Conservation (phyloP, 2,888 invertebrate genomes). For the Xestia xanthographa region DNA sequence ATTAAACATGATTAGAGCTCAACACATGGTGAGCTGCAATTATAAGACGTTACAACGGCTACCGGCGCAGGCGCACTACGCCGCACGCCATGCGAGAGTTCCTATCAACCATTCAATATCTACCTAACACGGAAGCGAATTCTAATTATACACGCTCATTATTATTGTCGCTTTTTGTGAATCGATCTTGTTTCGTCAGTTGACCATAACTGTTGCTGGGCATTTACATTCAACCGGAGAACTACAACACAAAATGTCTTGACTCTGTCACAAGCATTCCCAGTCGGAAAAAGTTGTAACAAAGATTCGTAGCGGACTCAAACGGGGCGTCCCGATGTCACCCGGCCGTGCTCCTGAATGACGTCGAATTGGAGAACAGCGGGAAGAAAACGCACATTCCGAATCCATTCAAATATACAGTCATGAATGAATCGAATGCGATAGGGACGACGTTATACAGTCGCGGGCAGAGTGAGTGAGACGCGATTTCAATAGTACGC, state of each 20-base stretch:
- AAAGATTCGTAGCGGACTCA: constrained; percentile 29
- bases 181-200: constrained; percentile 61
- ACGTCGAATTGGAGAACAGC: constrained; percentile 72
- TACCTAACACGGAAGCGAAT: constrained; percentile 83
- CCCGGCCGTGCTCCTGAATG: constrained; percentile 76
- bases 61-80: constrained; percentile 80
- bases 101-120: constrained; percentile 84
- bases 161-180: constrained; percentile 73
- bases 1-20: constrained; percentile 90
- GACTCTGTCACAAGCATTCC: not conserved
- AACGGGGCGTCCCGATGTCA: constrained; percentile 76
- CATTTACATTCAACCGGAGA: constrained; percentile 11
- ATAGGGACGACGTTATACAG: constrained; percentile 80
- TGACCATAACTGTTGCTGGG: constrained; percentile 49
- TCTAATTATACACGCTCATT: constrained; percentile 77
- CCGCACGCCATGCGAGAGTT: constrained; percentile 85
- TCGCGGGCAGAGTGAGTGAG: constrained; percentile 77
- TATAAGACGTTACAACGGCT: constrained; percentile 88
- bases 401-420: constrained; percentile 88
- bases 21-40: constrained; percentile 88
- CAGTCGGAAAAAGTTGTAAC: constrained; percentile 16
- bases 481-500: constrained; percentile 89
- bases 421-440: constrained; percentile 89
- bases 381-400: constrained; percentile 82
- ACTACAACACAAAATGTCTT: constrained; percentile 1